Evolutionary conservation across 2,113 vertebrate genomes (phyloP), one percentile per base, ranked within the genome.

Genomic region (Thinocorus orbignyianus): DNA sequence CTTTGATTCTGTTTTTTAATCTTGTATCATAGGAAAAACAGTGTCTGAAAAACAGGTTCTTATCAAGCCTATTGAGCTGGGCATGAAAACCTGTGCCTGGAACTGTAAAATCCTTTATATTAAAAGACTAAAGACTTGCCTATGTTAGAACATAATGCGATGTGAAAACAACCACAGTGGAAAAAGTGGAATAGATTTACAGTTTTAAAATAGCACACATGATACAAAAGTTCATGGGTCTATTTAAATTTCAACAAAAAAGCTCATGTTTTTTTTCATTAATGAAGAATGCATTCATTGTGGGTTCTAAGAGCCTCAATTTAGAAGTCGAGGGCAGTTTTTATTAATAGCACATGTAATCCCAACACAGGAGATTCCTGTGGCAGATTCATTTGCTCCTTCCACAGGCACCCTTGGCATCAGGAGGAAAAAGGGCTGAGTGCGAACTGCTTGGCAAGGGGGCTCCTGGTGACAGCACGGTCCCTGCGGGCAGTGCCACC

Each of bases 281-380:
- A 70, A 62, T 62, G 64, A 48, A 86, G 86, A 96, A 93, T 86
- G 79, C 72, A 96, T 96, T 93, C 94, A 94, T 90, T 96, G 95
- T 19, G 95, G 94, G 71, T 90, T 96, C 80, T 85, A 72, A 96
- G 81, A 0, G n/a, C 78, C 87, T 82, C 12, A 2, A 82, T 94
- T 96, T 95, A 93, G 93, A 94, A 96, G 65, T n/a, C 28, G 85
- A 74, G 94, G 94, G 94, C 94, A 37, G 30, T n/a, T 91, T 95
- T 97, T 96, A 97, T 95, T 93, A 95, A 91, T 52, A 96, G 85
- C 94, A 94, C 79, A 95, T 96, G 93, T 42, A 86, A 90, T 73
- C 64, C 88, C 41, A 17, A 54, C 60, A 73, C 58, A 68, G 74
- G 80, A 95, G 92, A 96, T 94, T 90, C 85, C 69, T 92, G 82